Conservation (phyloP, 92 coral and sea anemone species). For the Porites evermanni region DNA sequence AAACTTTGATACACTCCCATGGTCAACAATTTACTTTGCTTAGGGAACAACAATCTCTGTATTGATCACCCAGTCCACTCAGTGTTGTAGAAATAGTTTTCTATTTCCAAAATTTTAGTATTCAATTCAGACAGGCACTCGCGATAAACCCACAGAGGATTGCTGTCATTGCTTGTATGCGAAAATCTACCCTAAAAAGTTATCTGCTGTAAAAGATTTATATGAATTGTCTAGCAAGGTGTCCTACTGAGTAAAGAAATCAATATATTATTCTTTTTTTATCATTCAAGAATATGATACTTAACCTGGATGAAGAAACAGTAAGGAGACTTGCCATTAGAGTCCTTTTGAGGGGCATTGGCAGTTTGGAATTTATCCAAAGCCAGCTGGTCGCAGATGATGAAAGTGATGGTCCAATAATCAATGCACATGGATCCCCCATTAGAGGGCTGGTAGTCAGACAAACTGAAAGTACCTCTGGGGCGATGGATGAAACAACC, state of each 20-base stretch:
- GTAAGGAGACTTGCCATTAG: slow-evolving; percentile 8
- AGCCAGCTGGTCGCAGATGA: slow-evolving; percentile 5
- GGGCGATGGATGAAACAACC: background rate
- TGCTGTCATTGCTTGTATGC: background rate
- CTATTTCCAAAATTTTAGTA: background rate
- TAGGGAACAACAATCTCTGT: background rate
- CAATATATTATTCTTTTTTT: background rate
- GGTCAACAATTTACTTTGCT: background rate
- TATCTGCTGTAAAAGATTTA: background rate
- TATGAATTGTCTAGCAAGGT: background rate
- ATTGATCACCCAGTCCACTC: background rate
- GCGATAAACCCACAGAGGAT: no score
- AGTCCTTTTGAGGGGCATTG: slow-evolving; percentile 20
- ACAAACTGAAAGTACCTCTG: background rate
- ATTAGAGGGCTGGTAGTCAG: background rate
- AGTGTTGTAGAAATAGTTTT: background rate
- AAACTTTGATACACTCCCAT: background rate
- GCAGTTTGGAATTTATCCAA: slow-evolving; percentile 18
- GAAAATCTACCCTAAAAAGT: background rate
- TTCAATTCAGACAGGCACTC: background rate
- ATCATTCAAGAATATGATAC: background rate
- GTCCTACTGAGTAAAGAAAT: background rate
- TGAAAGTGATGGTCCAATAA: slow-evolving; percentile 1
- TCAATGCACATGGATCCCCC: background rate
- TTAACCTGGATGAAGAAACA: slow-evolving; percentile 7